Percentiles rank a stretch among this genome's conserved stretches.
phyloP scores from a whole-genome alignment of 1,140 invertebrate species.

The Orussus abietinus region DNA sequence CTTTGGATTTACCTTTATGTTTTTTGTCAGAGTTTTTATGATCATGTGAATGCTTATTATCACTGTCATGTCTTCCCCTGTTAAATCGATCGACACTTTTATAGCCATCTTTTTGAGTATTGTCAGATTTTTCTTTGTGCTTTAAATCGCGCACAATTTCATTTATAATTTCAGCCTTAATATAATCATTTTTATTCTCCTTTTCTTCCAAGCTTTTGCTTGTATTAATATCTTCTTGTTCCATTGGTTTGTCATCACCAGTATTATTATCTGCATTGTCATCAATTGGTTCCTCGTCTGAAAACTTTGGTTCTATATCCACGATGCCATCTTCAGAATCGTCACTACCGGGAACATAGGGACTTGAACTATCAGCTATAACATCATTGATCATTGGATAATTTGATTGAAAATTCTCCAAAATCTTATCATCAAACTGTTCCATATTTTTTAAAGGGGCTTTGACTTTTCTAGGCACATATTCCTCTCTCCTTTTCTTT shows the following conservation, averaged over 20 bases:
- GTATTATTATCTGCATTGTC: conserved; percentile 27
- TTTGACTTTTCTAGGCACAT: conserved; percentile 46
- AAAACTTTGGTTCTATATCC: conserved; percentile 39
- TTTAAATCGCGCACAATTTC: conserved; percentile 5
- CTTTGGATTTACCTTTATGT: conserved; percentile 15
- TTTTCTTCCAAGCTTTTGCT: conserved; percentile 13
- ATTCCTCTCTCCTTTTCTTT: conserved; percentile 47
- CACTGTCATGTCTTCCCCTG: conserved; percentile 12
- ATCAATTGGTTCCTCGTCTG: no score
- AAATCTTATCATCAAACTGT: conserved; percentile 30
- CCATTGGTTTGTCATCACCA: conserved; percentile 19
- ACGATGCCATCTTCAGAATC: conserved; percentile 30
- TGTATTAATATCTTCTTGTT: conserved; percentile 29
- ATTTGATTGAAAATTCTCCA: conserved; percentile 44
- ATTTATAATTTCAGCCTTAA: conserved; percentile 4
- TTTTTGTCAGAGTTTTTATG: conserved; percentile 13
- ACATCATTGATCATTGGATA: conserved; percentile 47
- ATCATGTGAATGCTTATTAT: conserved; percentile 16
- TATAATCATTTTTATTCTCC: conserved; percentile 21
- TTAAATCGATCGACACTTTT: conserved; percentile 5
- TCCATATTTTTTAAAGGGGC: conserved; percentile 33
- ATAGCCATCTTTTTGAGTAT: conserved; percentile 6
- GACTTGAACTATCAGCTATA: no score
- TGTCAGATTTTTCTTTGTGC: conserved; percentile 1
- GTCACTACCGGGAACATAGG: conserved; percentile 16